A percentile compares a stretch with the other conserved stretches of the same genome.
These are phyloP conservation scores for Sminthurides aquaticus DNA, from an alignment of 2,888 invertebrate genomes.

Conservation along the genomic window DNA sequence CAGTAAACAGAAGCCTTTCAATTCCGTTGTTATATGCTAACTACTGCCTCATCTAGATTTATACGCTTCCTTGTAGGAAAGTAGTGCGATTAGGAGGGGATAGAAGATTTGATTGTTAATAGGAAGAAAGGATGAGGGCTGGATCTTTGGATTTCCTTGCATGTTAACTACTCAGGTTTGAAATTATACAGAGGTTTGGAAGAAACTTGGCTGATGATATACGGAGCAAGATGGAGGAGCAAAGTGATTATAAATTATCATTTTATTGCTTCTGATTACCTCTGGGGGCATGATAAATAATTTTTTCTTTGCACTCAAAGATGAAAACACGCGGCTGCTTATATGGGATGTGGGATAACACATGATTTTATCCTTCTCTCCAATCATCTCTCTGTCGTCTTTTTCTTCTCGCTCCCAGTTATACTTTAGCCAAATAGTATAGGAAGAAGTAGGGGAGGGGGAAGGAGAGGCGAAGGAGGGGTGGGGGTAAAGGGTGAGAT, in stretches of 20 bases:
- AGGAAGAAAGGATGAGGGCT: neutral
- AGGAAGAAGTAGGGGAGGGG: too few species aligned
- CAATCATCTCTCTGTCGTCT: neutral
- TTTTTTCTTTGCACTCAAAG: conserved; percentile 1
- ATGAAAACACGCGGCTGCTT: conserved; percentile 1
- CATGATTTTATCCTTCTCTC: neutral
- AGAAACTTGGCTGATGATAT: neutral
- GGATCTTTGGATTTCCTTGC: neutral
- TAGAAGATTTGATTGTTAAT: neutral
- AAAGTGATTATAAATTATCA: conserved; percentile 23
- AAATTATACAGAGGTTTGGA: neutral
- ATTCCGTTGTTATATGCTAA: neutral
- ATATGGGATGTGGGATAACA: neutral
- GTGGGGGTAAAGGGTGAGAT: neutral
- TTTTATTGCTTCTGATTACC: conserved; percentile 14
- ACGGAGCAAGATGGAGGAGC: neutral
- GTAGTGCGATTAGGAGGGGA: neutral
- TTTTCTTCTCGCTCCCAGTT: too few species aligned
- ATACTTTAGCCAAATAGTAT: too few species aligned
- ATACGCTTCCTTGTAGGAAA: neutral
- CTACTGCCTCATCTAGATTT: neutral
- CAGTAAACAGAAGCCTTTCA: conserved; percentile 3
- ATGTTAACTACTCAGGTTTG: neutral
- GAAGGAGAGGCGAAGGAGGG: too few species aligned
- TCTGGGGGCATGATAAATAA: conserved; percentile 16